Base-by-base conservation (phyloP, 2,797 vertebrate genomes). In the Catamblyrhynchus diadema region DNA sequence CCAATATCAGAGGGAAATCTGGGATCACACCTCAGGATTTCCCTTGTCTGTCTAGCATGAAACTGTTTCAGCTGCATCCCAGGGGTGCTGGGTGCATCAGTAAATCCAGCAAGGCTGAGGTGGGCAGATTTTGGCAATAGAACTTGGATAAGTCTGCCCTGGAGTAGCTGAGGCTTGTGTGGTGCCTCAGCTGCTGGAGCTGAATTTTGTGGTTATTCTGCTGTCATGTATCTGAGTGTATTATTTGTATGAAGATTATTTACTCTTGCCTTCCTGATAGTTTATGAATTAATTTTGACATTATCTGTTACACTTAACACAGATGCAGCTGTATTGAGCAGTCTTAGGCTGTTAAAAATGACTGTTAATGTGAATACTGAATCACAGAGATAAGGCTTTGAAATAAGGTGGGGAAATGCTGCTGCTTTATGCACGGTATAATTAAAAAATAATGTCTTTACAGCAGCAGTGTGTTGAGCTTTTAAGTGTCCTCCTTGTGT, bases 81-180 rank as follows among this genome's bases (percentile, higher is more conserved):
- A 24, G 62, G 21, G 42, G 2, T n/a, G 27, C 22, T 66, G 66
- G 10, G 11, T 37, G 24, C 15, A 14, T 60, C 39, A 39, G 27
- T 79, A 57, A 61, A 56, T 72, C 39, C 41, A 35, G 47, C 17
- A 50, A 53, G 50, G 6, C 65, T 56, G 37, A 23, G 16, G 16
- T 4, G 8, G 30, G 22, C n/a, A 71, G 66, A 14, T 53, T 39
- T 41, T 65, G 56, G 2, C 3, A 60, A 2, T 27, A 5, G 12
- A 47, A 16, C 41, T 59, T 11, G 20, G 12, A 2, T 57, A 41
- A 59, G 4, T 32, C 7, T 0, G 0, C 22, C 7, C 10, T 20
- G 35, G 37, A n/a, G 22, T 19, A n/a, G 53, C 45, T 48, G 62
- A 57, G 39, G n/a, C 17, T 27, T 0, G 0, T 14, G 1, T 32